Percentiles rank a stretch among this genome's conserved stretches.
Conservation (phyloP, 1,140 invertebrate species). For the Mycetomoellerius zeteki region DNA sequence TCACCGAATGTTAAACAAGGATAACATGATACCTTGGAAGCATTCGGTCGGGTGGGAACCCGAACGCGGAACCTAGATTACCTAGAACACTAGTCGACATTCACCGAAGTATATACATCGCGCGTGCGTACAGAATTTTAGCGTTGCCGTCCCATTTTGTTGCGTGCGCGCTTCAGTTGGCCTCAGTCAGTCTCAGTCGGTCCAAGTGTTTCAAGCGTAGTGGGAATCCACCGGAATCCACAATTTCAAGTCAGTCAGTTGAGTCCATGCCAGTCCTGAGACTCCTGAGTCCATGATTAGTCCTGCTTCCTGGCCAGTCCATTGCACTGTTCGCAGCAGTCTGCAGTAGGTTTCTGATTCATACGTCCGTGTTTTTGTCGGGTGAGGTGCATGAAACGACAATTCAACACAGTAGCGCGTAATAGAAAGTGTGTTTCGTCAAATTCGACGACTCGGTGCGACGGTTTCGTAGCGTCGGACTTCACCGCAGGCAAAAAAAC, state of each 20-base stretch:
- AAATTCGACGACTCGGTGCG: neutral
- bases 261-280: too few species aligned
- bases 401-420: neutral
- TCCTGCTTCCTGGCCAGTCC: too few species aligned
- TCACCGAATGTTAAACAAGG: too few species aligned
- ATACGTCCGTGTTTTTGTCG: neutral
- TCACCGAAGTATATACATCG: neutral
- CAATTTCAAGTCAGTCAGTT: too few species aligned
- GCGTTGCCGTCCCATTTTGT: neutral
- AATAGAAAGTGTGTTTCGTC: slow-evolving; percentile 19
- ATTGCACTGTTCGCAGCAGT: too few species aligned
- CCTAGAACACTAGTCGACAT: neutral
- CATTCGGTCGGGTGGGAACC: too few species aligned
- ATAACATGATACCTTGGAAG: too few species aligned
- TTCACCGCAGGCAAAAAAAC: neutral
- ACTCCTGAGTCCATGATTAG: too few species aligned
- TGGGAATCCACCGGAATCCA: too few species aligned
- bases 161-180: too few species aligned
- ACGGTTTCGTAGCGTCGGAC: neutral
- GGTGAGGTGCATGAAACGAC: neutral
- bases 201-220: too few species aligned
- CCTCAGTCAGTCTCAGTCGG: neutral
- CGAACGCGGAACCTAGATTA: too few species aligned
- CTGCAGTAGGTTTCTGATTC: neutral
- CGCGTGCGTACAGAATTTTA: neutral